A percentile compares a stretch with the other conserved stretches of the same genome.
These are phyloP conservation scores for Macrochelys suwanniensis DNA, from an alignment of 2,797 vertebrate genomes.

Conservation along the genomic window DNA sequence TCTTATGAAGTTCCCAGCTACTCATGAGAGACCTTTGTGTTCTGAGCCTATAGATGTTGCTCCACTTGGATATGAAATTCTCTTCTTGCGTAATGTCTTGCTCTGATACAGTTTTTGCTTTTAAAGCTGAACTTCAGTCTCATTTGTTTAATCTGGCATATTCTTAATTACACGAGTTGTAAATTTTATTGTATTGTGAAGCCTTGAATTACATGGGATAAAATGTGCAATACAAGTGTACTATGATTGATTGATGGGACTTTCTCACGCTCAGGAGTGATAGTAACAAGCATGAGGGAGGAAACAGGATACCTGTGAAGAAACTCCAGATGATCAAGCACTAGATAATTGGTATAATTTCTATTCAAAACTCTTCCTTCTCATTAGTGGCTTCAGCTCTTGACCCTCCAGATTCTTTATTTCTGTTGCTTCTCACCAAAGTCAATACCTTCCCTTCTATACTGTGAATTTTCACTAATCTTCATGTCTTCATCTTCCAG, in stretches of 20 bases:
- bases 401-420: neutral
- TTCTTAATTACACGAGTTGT: constrained; percentile 78
- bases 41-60: constrained; percentile 38
- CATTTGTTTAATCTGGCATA: constrained; percentile 78
- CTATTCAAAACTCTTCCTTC: constrained; percentile 8
- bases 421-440: neutral
- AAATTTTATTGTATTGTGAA: constrained; percentile 78
- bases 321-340: neutral
- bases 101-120: constrained; percentile 39
- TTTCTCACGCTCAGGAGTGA: neutral
- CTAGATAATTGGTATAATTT: constrained; percentile 5
- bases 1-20: neutral
- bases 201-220: constrained; percentile 46
- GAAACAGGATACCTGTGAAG: neutral
- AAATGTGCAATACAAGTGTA: constrained; percentile 43
- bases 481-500: neutral
- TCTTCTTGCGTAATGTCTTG: constrained; percentile 49
- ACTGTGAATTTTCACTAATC: neutral
- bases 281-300: neutral
- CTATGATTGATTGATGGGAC: constrained; percentile 18
- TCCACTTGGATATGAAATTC: constrained; percentile 66
- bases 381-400: neutral
- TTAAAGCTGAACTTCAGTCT: constrained; percentile 56
- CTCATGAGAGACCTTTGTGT: neutral
- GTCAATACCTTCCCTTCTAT: neutral